Base-by-base conservation (phyloP, 2,113 vertebrate genomes). In the Phylloscopus trochilus region DNA sequence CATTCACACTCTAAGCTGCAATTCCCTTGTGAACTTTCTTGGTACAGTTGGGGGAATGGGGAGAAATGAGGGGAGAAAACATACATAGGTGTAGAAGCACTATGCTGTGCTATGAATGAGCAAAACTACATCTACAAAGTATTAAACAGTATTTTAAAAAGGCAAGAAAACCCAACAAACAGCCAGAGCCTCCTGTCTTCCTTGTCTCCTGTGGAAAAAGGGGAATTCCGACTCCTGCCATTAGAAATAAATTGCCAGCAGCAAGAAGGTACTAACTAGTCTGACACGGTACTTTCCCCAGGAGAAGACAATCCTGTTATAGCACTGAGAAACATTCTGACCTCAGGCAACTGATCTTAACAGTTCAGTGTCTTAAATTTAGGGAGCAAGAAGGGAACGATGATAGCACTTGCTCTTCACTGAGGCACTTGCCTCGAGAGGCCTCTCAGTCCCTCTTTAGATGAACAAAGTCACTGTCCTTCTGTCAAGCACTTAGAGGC, bases 201-300 rank as follows among this genome's bases (percentile, higher is more conserved):
- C 63, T 76, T 56, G 58, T 47, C 77, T 92, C 37, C 44, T 58
- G 30, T 8, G 44, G 90, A 76, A 89, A 89, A 87, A 91, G 96
- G 96, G 96, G 87, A 96, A 96, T 97, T 95, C 95, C 93, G 3
- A 33, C 76, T 88, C 64, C 85, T 92, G 90, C 89, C 81, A 73
- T 39, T 83, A 72, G 55, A 84, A 94, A 95, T 93, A 90, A 92
- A 96, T 95, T 9, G 59, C 85, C 80, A 93, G 41, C 66, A 89
- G 79, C 87, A 94, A 93, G 73, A 63, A 96, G 93, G 87, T 58
- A 88, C 90, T 93, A 96, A 94, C 94, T 64, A 95, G 95, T 96
- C 51, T 93, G 94, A 95, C 94, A 92, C 39, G 94, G 92, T 87
- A 96, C 94, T 96, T 97, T 96, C 93, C 95, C 92, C 88, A 79